These are phyloP conservation scores for Acropora tenuis DNA, from an alignment of 64 coral and sea anemone species.

Conservation along the genomic window DNA sequence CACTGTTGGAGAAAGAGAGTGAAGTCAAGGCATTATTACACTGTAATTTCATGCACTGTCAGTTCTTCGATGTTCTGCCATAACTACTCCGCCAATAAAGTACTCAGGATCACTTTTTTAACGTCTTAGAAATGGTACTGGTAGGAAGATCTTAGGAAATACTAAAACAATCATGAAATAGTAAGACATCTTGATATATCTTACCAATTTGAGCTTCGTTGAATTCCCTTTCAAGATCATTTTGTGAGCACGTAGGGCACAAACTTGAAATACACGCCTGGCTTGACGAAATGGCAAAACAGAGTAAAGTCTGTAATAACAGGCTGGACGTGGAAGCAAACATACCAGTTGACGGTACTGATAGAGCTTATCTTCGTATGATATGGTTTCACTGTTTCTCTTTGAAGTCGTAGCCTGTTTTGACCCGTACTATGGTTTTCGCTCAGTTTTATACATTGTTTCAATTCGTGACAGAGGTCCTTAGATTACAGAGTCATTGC, in stretches of 20 bases:
- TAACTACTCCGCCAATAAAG: no score
- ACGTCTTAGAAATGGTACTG: no score
- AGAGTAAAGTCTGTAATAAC: background rate
- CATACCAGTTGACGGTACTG: background rate
- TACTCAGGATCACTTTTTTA: no score
- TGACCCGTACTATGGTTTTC: no score
- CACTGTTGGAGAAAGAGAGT: background rate
- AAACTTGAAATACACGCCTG: background rate
- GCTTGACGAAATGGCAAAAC: background rate
- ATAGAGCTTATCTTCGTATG: no score
- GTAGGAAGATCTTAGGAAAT: background rate
- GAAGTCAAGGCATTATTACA: background rate
- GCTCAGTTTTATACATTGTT: no score
- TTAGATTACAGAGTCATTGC: no score
- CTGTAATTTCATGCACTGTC: no score
- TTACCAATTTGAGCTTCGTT: background rate
- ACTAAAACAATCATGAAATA: background rate
- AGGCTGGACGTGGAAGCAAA: background rate
- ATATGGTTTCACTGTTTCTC: no score
- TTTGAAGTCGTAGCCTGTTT: no score
- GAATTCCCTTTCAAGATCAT: background rate
- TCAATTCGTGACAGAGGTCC: no score
- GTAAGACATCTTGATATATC: background rate
- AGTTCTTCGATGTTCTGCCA: no score
- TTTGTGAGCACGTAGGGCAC: background rate